Evolutionary conservation across 2,888 invertebrate genomes (phyloP).

Genomic region (Oscheius sp.): DNA sequence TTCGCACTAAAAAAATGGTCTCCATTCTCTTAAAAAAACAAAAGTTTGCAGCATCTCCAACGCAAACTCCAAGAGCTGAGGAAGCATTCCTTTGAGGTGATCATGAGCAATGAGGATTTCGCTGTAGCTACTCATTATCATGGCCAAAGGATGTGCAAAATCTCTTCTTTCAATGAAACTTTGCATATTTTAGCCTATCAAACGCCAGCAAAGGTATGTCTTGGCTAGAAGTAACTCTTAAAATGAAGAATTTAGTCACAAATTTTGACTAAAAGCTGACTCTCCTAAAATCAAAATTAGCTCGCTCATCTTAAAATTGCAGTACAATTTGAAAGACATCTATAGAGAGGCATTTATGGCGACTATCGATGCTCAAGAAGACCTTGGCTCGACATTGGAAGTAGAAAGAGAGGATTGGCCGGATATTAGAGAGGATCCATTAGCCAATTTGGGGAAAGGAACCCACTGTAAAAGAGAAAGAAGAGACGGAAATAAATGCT

Average conservation of each 20-base stretch:
- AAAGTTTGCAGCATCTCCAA: neutral
- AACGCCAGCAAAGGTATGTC: neutral
- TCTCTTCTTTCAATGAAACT: neutral
- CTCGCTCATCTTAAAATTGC: neutral
- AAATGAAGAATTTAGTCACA: neutral
- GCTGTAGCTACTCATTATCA: neutral
- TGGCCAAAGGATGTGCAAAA: constrained; percentile 11
- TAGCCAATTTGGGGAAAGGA: neutral
- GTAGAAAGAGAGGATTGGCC: constrained; percentile 3
- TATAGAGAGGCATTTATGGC: neutral
- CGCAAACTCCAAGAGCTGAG: neutral
- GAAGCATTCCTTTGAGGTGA: neutral
- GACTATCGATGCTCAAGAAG: constrained; percentile 1
- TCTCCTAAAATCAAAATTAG: no score
- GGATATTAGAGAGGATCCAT: constrained; percentile 10
- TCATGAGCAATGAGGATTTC: constrained; percentile 1
- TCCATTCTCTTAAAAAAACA: no score
- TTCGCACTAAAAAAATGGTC: no score
- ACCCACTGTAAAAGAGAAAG: neutral
- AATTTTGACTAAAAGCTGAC: neutral
- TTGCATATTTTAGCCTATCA: neutral
- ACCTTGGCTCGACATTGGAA: constrained; percentile 12
- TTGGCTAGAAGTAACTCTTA: no score
- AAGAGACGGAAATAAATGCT: constrained; percentile 8
- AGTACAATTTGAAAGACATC: neutral